Evolutionary conservation across 2,113 vertebrate genomes (phyloP).

Genomic region (Felis catus): DNA sequence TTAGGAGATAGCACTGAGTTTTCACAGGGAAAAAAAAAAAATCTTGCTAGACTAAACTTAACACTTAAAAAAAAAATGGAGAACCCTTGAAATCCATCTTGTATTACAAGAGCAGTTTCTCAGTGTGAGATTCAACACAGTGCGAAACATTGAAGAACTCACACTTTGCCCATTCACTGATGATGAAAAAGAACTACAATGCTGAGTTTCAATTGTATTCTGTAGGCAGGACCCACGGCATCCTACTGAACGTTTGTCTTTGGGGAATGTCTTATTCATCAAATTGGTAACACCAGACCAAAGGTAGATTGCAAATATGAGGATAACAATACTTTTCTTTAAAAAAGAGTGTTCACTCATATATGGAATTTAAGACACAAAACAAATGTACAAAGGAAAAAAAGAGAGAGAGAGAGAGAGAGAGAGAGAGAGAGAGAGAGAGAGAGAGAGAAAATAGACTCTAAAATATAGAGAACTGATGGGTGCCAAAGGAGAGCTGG

Average conservation of each 20-base stretch:
- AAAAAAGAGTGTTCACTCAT: not conserved
- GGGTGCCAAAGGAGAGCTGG: not conserved
- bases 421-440: no score
- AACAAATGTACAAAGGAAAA: not conserved
- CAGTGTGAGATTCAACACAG: constrained; percentile 67
- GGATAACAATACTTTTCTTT: not conserved
- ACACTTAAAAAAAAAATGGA: constrained; percentile 66
- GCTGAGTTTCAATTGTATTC: not conserved
- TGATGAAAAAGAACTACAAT: not conserved
- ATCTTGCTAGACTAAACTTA: constrained; percentile 61
- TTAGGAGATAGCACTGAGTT: constrained; percentile 52
- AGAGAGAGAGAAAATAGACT: not conserved
- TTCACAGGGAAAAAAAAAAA: not conserved
- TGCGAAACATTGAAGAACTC: constrained; percentile 57
- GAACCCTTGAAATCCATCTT: constrained; percentile 75
- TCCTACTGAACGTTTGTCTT: not conserved
- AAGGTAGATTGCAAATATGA: constrained; percentile 44
- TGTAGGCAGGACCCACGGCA: constrained; percentile 35
- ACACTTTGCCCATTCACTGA: constrained; percentile 43
- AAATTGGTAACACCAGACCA: not conserved
- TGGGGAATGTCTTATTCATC: not conserved
- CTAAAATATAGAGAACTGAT: not conserved
- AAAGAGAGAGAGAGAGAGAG: not conserved
- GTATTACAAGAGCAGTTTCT: constrained; percentile 66
- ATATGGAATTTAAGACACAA: not conserved